Percentiles rank a stretch among this genome's conserved stretches.
phyloP scores from a whole-genome alignment of 2,888 invertebrate species.

The Watsonalla cultraria region DNA sequence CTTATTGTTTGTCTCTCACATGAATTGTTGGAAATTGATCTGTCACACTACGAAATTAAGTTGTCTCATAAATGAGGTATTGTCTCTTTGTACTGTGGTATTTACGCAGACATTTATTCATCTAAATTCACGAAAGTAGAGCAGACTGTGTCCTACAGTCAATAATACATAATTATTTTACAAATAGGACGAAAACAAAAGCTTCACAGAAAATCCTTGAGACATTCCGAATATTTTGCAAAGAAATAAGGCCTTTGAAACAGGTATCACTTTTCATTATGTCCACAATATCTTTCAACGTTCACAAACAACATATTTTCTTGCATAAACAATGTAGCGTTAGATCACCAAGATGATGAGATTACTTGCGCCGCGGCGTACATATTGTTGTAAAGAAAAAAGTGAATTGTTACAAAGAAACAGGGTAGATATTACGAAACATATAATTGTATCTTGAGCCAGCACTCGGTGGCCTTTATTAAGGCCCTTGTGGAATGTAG shows the following conservation, averaged over 20 bases:
- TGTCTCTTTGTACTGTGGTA: too few species aligned
- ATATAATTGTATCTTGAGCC: slow-evolving; percentile 5
- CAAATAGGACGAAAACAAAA: too few species aligned
- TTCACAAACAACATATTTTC: not conserved
- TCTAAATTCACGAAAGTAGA: too few species aligned
- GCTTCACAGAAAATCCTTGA: not conserved
- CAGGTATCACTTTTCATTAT: not conserved
- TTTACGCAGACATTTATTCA: too few species aligned
- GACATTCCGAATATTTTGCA: not conserved
- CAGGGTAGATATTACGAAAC: slow-evolving; percentile 1
- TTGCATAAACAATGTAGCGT: not conserved
- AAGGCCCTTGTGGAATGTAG: slow-evolving; percentile 34
- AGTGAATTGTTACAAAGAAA: not conserved
- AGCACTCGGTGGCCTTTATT: slow-evolving; percentile 25
- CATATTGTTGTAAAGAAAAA: not conserved
- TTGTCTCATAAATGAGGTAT: too few species aligned
- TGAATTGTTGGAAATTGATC: too few species aligned
- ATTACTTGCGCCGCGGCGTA: not conserved
- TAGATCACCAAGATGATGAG: not conserved
- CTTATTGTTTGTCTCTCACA: too few species aligned
- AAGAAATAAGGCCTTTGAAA: not conserved
- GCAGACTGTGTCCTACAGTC: too few species aligned
- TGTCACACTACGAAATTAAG: too few species aligned
- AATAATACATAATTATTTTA: too few species aligned
- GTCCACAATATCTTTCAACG: not conserved